phyloP scores from a whole-genome alignment of 2,797 vertebrate genomes.

The Gymnoscopelus microlampas region DNA sequence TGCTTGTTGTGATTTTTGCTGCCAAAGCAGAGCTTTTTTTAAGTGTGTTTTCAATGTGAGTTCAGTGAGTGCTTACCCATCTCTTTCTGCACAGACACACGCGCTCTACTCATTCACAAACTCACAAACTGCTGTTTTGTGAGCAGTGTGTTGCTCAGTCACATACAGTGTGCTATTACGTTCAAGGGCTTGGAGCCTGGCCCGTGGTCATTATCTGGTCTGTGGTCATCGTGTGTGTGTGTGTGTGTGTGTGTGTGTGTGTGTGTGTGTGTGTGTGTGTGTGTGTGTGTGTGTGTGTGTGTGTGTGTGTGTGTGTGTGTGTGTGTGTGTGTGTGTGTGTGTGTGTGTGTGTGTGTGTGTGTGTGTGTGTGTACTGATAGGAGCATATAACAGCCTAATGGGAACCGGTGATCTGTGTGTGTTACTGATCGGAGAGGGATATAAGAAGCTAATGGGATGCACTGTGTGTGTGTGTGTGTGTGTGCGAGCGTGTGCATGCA shows the following conservation, averaged over 20 bases:
- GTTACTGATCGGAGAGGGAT: not conserved
- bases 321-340: slow-evolving; percentile 54
- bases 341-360: slow-evolving; percentile 12
- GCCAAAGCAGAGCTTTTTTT: slow-evolving; percentile 16
- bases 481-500: slow-evolving; percentile 17
- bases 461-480: slow-evolving; percentile 5
- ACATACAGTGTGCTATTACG: slow-evolving; percentile 33
- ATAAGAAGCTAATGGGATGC: not conserved
- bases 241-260: slow-evolving; percentile 11
- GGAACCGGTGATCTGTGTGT: not conserved
- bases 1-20: slow-evolving; percentile 49
- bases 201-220: slow-evolving; percentile 27
- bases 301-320: not conserved
- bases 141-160: slow-evolving; percentile 27
- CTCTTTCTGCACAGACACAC: slow-evolving; percentile 5
- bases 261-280: slow-evolving; percentile 10
- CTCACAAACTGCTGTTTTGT: slow-evolving; percentile 14
- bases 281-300: slow-evolving; percentile 20
- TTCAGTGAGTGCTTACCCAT: slow-evolving; percentile 35
- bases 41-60: no score
- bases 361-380: slow-evolving; percentile 22
- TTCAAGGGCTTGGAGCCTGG: slow-evolving; percentile 34
- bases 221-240: slow-evolving; percentile 38
- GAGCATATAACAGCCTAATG: slow-evolving; percentile 14
- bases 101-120: slow-evolving; percentile 15